phyloP scores from a whole-genome alignment of 2,888 invertebrate genomes.

The Merodon equestris region DNA sequence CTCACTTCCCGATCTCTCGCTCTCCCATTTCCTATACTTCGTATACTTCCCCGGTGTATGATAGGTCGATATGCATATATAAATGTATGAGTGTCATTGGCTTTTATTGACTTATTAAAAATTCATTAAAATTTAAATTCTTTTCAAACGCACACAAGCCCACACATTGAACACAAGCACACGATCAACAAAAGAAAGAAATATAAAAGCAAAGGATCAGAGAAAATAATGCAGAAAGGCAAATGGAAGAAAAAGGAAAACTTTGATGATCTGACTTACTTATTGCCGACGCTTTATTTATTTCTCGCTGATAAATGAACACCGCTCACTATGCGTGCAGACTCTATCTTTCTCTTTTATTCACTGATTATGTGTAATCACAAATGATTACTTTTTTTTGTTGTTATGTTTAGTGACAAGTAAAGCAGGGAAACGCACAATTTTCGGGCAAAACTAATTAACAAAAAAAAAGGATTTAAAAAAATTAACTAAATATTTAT shows the following conservation, averaged over 20 bases:
- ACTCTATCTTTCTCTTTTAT: conserved; percentile 37
- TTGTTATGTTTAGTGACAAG: conserved; percentile 28
- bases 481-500: conserved; percentile 16
- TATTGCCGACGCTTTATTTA: conserved; percentile 42
- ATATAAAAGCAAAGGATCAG: neutral
- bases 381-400: conserved; percentile 40
- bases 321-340: conserved; percentile 10
- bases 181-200: conserved; percentile 30
- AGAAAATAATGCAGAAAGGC: too few relatives aligned
- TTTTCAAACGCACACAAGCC: conserved; percentile 27
- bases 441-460: conserved; percentile 16
- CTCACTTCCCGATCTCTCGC: too few relatives aligned
- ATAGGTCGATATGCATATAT: neutral
- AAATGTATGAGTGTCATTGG: conserved; percentile 53
- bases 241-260: too few relatives aligned
- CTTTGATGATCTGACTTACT: conserved; percentile 50
- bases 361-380: conserved; percentile 58
- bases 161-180: conserved; percentile 6
- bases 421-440: conserved; percentile 28
- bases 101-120: conserved; percentile 62
- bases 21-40: neutral
- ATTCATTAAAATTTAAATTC: conserved; percentile 57
- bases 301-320: conserved; percentile 45
- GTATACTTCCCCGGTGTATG: neutral
- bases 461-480: neutral